Percentiles rank a stretch among this genome's conserved stretches.
These are phyloP conservation scores for Drosophila acutilabella DNA, from an alignment of 2,888 invertebrate genomes.

Conservation along the genomic window DNA sequence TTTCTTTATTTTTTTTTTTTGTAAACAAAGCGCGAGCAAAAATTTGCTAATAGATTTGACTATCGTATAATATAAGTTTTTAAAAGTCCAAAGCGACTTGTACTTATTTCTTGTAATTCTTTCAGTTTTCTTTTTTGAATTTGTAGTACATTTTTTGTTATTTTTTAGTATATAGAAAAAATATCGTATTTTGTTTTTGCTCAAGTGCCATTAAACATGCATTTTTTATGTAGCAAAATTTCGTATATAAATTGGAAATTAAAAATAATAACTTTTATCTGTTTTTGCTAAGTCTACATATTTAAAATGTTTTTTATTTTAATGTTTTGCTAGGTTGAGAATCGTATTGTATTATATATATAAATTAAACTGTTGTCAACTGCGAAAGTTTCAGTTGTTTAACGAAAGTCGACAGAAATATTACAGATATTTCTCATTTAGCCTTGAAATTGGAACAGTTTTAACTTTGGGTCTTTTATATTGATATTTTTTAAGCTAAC, in stretches of 20 bases:
- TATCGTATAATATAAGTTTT: conserved; percentile 57
- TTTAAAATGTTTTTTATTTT: conserved; percentile 27
- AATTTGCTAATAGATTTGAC: conserved; percentile 83
- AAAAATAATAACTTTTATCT: conserved; percentile 33
- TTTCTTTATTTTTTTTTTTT: conserved; percentile 37
- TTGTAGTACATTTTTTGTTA: conserved; percentile 46
- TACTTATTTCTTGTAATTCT: conserved; percentile 50
- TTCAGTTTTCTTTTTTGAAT: conserved; percentile 22
- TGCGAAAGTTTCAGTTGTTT: conserved; percentile 17
- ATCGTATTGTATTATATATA: conserved; percentile 32
- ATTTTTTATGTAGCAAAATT: conserved; percentile 51
- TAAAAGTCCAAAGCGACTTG: conserved; percentile 70
- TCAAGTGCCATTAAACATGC: conserved; percentile 67
- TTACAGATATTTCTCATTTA: conserved; percentile 30
- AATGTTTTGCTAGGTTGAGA: conserved; percentile 37
- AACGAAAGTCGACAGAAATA: conserved; percentile 30
- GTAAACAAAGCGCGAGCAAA: conserved; percentile 83
- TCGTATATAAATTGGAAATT: conserved; percentile 68
- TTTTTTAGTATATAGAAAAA: conserved; percentile 73
- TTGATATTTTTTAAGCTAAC: conserved; percentile 59
- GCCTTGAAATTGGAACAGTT: conserved; percentile 23
- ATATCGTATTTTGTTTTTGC: conserved; percentile 66
- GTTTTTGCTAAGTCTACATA: conserved; percentile 43
- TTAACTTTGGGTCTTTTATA: conserved; percentile 35
- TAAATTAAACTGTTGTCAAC: conserved; percentile 30